phyloP scores from a whole-genome alignment of 2,797 vertebrate genomes.

The Cossypha niveicapilla region DNA sequence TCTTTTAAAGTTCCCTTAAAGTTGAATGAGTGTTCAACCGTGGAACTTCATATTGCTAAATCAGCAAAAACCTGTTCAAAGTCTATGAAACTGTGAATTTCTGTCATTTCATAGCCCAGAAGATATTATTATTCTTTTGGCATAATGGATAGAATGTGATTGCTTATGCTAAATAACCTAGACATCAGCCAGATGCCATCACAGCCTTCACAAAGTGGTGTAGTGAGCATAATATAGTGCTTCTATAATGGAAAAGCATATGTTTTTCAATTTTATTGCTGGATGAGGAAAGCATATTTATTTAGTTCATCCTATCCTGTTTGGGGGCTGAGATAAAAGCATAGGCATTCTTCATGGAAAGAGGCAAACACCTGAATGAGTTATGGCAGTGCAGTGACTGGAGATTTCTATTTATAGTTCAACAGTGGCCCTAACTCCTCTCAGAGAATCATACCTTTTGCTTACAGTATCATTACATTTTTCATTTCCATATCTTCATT shows the following conservation, averaged over 20 bases:
- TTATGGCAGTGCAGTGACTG: background rate
- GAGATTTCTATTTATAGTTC: background rate
- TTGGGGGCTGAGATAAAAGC: background rate
- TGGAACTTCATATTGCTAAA: background rate
- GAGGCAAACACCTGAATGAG: background rate
- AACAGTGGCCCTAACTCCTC: background rate
- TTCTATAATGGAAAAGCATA: background rate
- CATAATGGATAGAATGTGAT: slow-evolving; percentile 12
- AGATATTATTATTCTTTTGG: slow-evolving; percentile 30
- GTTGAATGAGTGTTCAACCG: background rate
- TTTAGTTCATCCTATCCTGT: background rate
- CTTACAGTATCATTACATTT: background rate
- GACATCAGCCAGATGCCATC: background rate
- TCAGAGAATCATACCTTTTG: background rate
- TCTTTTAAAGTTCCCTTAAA: background rate
- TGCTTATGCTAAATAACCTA: slow-evolving; percentile 37
- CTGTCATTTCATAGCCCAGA: slow-evolving; percentile 1
- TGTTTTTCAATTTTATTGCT: background rate
- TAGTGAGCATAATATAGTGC: background rate
- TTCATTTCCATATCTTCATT: background rate
- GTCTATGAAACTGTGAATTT: background rate
- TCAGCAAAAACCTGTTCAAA: slow-evolving; percentile 15
- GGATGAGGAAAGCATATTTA: background rate
- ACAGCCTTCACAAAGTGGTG: background rate
- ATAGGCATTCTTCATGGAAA: background rate